Percentiles rank a stretch among this genome's conserved stretches.
These are phyloP conservation scores for Callipepla squamata DNA, from an alignment of 2,113 vertebrate species.

Conservation along the genomic window DNA sequence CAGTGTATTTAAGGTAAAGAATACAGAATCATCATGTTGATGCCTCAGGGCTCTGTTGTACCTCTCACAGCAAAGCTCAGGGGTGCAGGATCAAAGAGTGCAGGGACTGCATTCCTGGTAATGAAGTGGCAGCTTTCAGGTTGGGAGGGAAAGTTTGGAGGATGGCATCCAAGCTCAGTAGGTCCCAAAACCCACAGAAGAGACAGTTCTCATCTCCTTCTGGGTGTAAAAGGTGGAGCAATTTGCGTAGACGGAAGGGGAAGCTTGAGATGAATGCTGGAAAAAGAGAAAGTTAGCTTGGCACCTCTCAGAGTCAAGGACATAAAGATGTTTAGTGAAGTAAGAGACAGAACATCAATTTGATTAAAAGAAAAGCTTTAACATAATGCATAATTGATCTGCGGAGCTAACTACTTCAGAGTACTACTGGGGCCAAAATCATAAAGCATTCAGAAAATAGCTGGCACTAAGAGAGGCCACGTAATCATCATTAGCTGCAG, in stretches of 20 bases:
- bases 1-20: conserved; percentile 24
- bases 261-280: background rate
- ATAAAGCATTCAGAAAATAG: background rate
- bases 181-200: background rate
- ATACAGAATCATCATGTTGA: conserved; percentile 14
- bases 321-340: background rate
- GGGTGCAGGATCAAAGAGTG: conserved; percentile 20
- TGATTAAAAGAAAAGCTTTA: conserved; percentile 26
- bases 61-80: conserved; percentile 2
- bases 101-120: background rate
- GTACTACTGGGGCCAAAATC: background rate
- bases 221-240: background rate
- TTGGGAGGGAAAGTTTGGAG: background rate
- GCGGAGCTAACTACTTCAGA: background rate
- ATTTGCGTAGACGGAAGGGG: background rate
- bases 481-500: background rate
- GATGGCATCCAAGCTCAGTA: background rate
- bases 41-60: conserved; percentile 25
- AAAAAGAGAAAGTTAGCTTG: background rate
- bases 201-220: background rate
- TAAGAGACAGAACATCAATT: conserved; percentile 1
- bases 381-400: background rate
- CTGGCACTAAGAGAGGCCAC: background rate
- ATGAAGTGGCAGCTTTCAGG: background rate
- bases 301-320: background rate